Evolutionary conservation across 2,797 vertebrate species (phyloP), one percentile per base, ranked within the genome.

Genomic region (Nyctibius grandis): DNA sequence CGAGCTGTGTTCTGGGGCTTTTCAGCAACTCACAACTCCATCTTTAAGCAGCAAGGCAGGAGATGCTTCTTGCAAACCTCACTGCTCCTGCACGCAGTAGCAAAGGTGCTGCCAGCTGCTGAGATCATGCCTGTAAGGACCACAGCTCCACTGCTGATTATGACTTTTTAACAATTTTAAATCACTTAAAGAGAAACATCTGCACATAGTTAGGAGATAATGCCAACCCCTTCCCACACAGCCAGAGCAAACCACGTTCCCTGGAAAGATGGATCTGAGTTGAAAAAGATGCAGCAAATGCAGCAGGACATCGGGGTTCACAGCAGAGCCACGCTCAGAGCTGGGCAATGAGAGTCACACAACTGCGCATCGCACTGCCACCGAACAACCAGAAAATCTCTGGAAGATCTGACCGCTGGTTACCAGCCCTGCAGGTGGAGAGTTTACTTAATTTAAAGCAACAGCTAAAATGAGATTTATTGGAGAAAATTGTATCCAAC

Each of bases 391-490:
- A 64, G n/a, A 51, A 42, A 63, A 44, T 29, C 33, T 25, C 36
- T 20, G 36, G 59, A 44, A 75, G 73, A 65, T 10, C 63, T 21
- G 50, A 17, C 22, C 2, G 7, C 50, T 53, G 45, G 67, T 29
- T 54, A 45, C 36, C 57, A 76, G 78, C 47, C 56, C 84, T 28
- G 75, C 51, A 69, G 76, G 76, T 26, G 21, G 51, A 76, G 22
- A 70, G 76, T 70, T 50, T 63, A 47, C 73, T 64, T 85, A 45
- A 79, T 74, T 38, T 76, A 75, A 83, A 76, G 72, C 81, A 57
- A 70, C 64, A 56, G 73, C 29, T 89, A 57, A 45, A 67, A 63
- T 63, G 63, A 63, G 84, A 78, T 79, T 89, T 88, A 78, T 48
- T 91, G 84, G 73, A 53, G 57, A 69, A 73, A 72, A 86, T 47